Evolutionary conservation across 2,888 invertebrate genomes (phyloP), one percentile per base, ranked within the genome.

Genomic region (Eumerus sabulonum): DNA sequence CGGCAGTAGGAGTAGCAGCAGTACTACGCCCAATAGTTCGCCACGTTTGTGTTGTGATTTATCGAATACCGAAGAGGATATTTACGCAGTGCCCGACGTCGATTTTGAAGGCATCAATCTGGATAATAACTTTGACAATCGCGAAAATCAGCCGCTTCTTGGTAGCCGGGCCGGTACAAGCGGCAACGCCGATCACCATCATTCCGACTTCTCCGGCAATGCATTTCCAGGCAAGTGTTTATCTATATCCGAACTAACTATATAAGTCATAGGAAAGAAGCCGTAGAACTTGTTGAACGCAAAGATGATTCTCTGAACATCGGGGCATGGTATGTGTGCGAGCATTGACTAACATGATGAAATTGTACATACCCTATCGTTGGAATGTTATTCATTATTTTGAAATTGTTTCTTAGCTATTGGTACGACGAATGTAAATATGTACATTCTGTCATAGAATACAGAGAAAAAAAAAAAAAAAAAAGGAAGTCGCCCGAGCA

Each of bases 111-210:
- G 93, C 90, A 85, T 88, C 89, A 92, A 92, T 91, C 93, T 95
- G 93, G 95, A 95, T 92, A 94, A 94, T 60, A 92, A 94, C 87
- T 93, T 94, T 82, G 92, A 93, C 82, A 95, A 94, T 90, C 92
- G 96, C 87, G 98, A 98, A 92, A 96, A 95, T 90, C 97, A 98
- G 91, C 98, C 98, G 88, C 93, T 98, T 83, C 92, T 98, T 62
- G 95, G 96, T 90, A 94, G 95, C 90, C 93, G 93, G 88, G 93
- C 93, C 88, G 92, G 94, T 86, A 90, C 90, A 85, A 83, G 84
- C 27, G 95, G 95, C 90, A 94, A 94, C 90, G 93, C 93, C 86
- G 94, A 94, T 90, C 93, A 93, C 87, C 93, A 95, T 88, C 90
- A 91, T 85, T 91, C 93, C 84, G 94, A 94, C 86, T 90, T 92